A percentile compares a stretch with the other conserved stretches of the same genome.
Conservation (phyloP, 2,113 vertebrate species). For the Rutilus rutilus region DNA sequence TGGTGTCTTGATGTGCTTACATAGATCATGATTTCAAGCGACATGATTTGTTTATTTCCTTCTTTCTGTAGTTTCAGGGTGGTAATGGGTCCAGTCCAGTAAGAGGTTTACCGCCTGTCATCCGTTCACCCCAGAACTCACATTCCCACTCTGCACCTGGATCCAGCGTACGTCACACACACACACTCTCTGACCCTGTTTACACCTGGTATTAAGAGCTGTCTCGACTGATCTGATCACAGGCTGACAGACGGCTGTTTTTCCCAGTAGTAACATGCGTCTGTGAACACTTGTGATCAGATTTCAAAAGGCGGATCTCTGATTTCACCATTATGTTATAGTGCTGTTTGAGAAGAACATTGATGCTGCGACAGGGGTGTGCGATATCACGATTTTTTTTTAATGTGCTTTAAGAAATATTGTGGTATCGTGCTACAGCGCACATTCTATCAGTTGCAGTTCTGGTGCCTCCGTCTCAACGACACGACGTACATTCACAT, state of each 20-base stretch:
- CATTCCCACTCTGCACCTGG: slow-evolving; percentile 95
- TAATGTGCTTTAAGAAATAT: too few relatives aligned
- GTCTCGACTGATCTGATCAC: neutral
- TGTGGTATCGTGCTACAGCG: too few relatives aligned
- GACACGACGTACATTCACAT: too few relatives aligned
- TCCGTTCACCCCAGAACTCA: slow-evolving; percentile 97
- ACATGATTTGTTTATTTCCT: neutral
- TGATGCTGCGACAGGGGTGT: neutral
- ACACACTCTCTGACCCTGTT: neutral
- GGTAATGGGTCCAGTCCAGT: slow-evolving; percentile 98
- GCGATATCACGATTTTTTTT: too few relatives aligned
- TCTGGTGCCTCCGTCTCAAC: too few relatives aligned
- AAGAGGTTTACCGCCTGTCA: slow-evolving; percentile 88
- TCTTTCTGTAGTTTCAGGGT: slow-evolving; percentile 86
- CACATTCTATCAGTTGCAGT: too few relatives aligned
- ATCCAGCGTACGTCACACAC: slow-evolving; percentile 81
- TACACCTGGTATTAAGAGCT: neutral
- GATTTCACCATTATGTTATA: neutral
- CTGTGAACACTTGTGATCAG: neutral
- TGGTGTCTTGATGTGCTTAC: neutral
- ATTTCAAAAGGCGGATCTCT: neutral
- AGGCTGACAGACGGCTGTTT: neutral
- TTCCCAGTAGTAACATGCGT: neutral
- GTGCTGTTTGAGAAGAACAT: neutral
- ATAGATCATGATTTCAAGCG: neutral